Evolutionary conservation across 2,888 invertebrate genomes (phyloP), one percentile per base, ranked within the genome.

Genomic region (Prostheceraeus crozeri): DNA sequence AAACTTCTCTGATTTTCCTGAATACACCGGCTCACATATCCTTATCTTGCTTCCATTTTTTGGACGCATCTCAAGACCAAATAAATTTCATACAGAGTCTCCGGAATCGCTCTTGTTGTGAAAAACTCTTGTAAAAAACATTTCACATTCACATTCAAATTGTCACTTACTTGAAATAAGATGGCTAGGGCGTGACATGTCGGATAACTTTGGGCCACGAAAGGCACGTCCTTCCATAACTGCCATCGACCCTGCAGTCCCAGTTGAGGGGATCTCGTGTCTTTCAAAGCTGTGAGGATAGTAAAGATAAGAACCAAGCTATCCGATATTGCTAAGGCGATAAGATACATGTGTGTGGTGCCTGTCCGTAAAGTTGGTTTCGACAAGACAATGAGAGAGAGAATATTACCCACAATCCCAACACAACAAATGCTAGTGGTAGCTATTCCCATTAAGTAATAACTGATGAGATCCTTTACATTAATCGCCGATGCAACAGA

Each of bases 261-360:
- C 14, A 40, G 28, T 1, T 58, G 46, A 0, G 67, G 64, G 6
- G 35, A 35, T 21, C 62, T 23, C 3, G 70, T 68, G 60, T 76
- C 75, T 46, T 72, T 68, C 19, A 69, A 63, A 3, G 69, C 65
- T 23, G 74, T 62, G 1, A 72, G 58, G 55, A 71, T 66, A 0
- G 73, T 72, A 52, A 69, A 67, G 23, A 72, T 52, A 4, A 76
- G 65, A 19, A 73, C 70, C n/a, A 74, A 64, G 1, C 68, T 68
- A 64, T 76, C 75, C 61, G 73, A 72, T 4, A 74, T 64, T 19
- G 74, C 70, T 35, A 76, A 65, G 1, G 74, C 71, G 0, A 72
- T 62, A 27, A 76, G 67, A 65, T 75, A 76, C 3, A 70, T 69
- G 64, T 75, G 73, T 0, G 75, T 75, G 6, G 73, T 72, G 4